A percentile compares a stretch with the other conserved stretches of the same genome.
Conservation (phyloP, 2,888 invertebrate species). For the Gastracanthus pulcherrimus region DNA sequence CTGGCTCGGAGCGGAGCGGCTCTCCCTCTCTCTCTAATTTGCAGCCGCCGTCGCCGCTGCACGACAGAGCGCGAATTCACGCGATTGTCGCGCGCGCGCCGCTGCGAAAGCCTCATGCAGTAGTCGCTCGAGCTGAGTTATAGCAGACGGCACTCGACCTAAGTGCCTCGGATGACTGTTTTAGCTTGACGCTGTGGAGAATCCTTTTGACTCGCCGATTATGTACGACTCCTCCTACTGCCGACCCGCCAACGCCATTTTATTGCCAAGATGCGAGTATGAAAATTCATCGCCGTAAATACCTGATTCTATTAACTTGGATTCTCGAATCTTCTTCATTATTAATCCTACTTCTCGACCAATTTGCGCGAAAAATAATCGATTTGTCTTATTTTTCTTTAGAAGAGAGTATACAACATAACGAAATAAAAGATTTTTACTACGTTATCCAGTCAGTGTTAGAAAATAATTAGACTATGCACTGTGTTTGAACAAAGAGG, state of each 20-base stretch:
- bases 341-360: background rate
- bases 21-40: constrained; percentile 20
- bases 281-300: constrained; percentile 4
- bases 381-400: too few relatives aligned
- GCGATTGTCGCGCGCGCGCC: constrained; percentile 3
- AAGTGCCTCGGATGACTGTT: background rate
- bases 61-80: background rate
- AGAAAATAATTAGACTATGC: too few relatives aligned
- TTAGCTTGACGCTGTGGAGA: background rate
- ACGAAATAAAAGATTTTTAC: too few relatives aligned
- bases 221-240: background rate
- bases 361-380: background rate
- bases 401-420: too few relatives aligned
- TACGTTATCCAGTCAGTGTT: too few relatives aligned
- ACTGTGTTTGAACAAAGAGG: too few relatives aligned
- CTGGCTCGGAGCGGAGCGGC: background rate
- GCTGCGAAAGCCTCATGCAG: too few relatives aligned
- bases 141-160: background rate
- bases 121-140: constrained; percentile 17
- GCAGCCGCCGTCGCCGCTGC: too few relatives aligned
- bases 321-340: background rate
- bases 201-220: constrained; percentile 11
- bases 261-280: background rate
- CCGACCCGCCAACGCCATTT: background rate
- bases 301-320: background rate